These are phyloP conservation scores for Nomada ferruginata DNA, from an alignment of 2,888 invertebrate species.

Conservation along the genomic window DNA sequence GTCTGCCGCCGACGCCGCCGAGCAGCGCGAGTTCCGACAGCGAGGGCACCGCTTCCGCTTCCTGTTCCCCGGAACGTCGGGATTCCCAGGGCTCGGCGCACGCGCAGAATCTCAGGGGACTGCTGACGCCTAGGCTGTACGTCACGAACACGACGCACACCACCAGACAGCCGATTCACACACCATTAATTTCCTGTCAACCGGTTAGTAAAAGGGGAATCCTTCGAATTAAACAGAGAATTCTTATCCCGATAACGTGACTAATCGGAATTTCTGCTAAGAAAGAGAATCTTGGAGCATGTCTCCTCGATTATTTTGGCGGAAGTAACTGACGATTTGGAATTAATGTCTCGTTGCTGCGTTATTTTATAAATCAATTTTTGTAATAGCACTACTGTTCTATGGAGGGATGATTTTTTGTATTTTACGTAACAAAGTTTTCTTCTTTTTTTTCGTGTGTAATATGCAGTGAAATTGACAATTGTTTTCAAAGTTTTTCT, in stretches of 20 bases:
- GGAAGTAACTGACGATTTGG: no score
- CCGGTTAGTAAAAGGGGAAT: constrained; percentile 86
- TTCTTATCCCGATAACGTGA: background rate
- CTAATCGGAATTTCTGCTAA: no score
- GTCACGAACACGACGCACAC: constrained; percentile 88
- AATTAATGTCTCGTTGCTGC: no score
- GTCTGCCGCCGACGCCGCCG: constrained; percentile 95
- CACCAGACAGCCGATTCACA: constrained; percentile 93
- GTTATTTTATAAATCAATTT: no score
- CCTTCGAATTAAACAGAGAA: background rate
- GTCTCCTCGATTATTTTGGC: no score
- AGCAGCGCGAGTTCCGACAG: constrained; percentile 93
- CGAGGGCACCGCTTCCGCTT: constrained; percentile 90
- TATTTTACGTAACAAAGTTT: no score
- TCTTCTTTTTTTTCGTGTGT: no score
- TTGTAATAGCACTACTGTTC: no score
- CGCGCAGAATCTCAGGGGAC: constrained; percentile 80
- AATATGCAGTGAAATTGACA: no score
- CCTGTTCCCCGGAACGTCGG: constrained; percentile 83
- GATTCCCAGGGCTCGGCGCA: constrained; percentile 80
- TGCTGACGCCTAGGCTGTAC: constrained; percentile 79
- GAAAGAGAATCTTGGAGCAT: no score
- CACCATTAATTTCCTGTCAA: constrained; percentile 94
- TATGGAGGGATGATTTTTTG: no score
- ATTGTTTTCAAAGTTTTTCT: no score